Evolutionary conservation across 1,140 invertebrate genomes (phyloP).

Genomic region (Cecropterus lyciades): DNA sequence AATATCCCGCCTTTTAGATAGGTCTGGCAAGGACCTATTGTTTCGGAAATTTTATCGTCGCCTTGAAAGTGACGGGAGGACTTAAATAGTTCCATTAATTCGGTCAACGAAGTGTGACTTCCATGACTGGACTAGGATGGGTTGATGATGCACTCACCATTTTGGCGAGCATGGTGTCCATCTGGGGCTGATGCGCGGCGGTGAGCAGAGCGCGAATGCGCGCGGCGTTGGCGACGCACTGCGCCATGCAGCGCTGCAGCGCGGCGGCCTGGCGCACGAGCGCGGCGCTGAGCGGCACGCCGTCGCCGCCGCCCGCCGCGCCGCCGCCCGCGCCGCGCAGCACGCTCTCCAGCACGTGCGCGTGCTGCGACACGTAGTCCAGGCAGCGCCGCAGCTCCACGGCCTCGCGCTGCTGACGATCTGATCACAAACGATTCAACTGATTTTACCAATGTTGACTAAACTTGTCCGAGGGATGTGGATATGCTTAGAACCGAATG

Average conservation of each 20-base stretch:
- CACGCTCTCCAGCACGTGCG: slow-evolving; percentile 68
- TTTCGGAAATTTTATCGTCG: too few species aligned
- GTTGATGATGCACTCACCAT: slow-evolving; percentile 60
- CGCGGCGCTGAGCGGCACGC: slow-evolving; percentile 62
- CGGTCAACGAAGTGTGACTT: too few species aligned
- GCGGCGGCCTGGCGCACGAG: slow-evolving; percentile 69
- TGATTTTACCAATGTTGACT: too few species aligned
- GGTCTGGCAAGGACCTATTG: too few species aligned
- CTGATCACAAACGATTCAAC: too few species aligned
- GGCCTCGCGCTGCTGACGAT: slow-evolving; percentile 69
- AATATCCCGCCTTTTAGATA: too few species aligned
- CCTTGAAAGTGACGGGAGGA: too few species aligned
- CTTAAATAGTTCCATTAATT: too few species aligned
- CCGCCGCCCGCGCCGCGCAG: slow-evolving; percentile 56
- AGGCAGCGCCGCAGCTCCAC: slow-evolving; percentile 71
- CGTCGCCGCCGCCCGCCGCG: slow-evolving; percentile 39
- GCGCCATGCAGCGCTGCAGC: slow-evolving; percentile 77
- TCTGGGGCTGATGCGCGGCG: slow-evolving; percentile 71
- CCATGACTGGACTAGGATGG: too few species aligned
- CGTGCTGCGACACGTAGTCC: slow-evolving; percentile 74
- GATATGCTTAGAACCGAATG: too few species aligned
- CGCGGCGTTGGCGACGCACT: slow-evolving; percentile 73
- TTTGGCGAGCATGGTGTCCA: slow-evolving; percentile 76
- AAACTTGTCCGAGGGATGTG: too few species aligned
- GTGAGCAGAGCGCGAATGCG: slow-evolving; percentile 67